Evolutionary conservation across 2,888 invertebrate genomes (phyloP).

Genomic region (Andrena hattorfiana): DNA sequence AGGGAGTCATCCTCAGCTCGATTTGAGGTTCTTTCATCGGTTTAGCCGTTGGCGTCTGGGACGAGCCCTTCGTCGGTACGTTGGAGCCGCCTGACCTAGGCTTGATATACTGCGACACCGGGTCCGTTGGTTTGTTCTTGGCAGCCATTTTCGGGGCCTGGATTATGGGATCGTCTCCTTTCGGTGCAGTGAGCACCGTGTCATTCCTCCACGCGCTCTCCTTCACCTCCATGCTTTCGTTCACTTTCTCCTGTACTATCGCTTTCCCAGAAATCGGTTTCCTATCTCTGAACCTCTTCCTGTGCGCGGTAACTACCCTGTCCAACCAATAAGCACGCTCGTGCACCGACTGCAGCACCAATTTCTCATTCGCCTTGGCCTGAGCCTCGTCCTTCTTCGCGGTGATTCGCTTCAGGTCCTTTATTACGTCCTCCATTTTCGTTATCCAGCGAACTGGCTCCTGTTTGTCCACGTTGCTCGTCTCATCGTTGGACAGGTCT

Average conservation of each 20-base stretch:
- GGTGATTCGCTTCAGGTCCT: slow-evolving; percentile 41
- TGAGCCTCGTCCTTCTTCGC: slow-evolving; percentile 5
- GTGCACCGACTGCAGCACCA: slow-evolving; percentile 18
- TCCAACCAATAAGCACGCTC: slow-evolving; percentile 59
- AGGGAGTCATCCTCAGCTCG: slow-evolving; percentile 65
- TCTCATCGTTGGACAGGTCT: background rate
- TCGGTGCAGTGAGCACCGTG: background rate
- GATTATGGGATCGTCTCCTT: background rate
- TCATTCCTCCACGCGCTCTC: too few relatives aligned
- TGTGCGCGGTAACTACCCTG: slow-evolving; percentile 41
- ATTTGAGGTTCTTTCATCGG: slow-evolving; percentile 51
- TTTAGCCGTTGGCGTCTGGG: background rate
- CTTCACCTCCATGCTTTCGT: background rate
- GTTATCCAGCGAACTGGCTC: slow-evolving; percentile 27
- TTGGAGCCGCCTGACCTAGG: background rate
- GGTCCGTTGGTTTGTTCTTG: background rate
- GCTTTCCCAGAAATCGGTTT: background rate
- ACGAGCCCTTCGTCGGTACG: background rate
- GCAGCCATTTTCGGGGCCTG: background rate
- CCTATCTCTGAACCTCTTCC: slow-evolving; percentile 23
- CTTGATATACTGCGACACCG: slow-evolving; percentile 22
- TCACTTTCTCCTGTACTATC: background rate
- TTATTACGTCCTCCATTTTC: slow-evolving; percentile 53
- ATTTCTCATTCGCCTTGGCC: background rate
- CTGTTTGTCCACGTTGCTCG: background rate